Conservation (phyloP, 2,888 invertebrate genomes). For the Drosophila fulvimacula region DNA sequence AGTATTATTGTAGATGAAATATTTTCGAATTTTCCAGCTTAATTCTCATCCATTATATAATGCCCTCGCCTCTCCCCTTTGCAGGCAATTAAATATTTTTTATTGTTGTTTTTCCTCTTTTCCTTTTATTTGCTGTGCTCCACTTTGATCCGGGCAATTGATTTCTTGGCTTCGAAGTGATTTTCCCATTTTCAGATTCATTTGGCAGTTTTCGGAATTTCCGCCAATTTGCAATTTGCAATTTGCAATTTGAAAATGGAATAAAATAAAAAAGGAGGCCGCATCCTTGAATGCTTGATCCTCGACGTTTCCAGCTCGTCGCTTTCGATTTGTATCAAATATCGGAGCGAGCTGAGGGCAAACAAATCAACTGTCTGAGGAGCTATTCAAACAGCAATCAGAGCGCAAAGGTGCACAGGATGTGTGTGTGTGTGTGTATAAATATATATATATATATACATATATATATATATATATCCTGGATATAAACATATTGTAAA, state of each 20-base stretch:
- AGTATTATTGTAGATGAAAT: too few species aligned
- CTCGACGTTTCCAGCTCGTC: slow-evolving; percentile 75
- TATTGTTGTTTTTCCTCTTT: not conserved
- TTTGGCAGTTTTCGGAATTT: slow-evolving; percentile 6
- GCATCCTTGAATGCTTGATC: slow-evolving; percentile 20
- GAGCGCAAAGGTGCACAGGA: slow-evolving; percentile 23
- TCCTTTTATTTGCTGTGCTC: not conserved
- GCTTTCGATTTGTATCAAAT: slow-evolving; percentile 77
- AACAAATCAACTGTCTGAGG: slow-evolving; percentile 7
- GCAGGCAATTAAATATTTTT: not conserved
- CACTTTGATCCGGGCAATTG: slow-evolving; percentile 22
- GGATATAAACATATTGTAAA: slow-evolving; percentile 1
- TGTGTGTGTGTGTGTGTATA: not conserved
- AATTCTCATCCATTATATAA: not conserved
- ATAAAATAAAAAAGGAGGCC: not conserved
- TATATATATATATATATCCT: slow-evolving; percentile 4
- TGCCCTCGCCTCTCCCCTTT: not conserved
- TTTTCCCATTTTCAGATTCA: slow-evolving; percentile 3
- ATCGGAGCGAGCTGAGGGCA: slow-evolving; percentile 4
- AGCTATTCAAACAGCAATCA: slow-evolving; percentile 15
- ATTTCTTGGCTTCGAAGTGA: slow-evolving; percentile 29
- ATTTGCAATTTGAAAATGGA: slow-evolving; percentile 32
- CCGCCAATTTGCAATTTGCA: slow-evolving; percentile 39
- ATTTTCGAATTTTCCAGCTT: too few species aligned
- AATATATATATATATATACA: not conserved